These are phyloP conservation scores for Stenichneumon culpator DNA, from an alignment of 2,888 invertebrate genomes.

Conservation along the genomic window DNA sequence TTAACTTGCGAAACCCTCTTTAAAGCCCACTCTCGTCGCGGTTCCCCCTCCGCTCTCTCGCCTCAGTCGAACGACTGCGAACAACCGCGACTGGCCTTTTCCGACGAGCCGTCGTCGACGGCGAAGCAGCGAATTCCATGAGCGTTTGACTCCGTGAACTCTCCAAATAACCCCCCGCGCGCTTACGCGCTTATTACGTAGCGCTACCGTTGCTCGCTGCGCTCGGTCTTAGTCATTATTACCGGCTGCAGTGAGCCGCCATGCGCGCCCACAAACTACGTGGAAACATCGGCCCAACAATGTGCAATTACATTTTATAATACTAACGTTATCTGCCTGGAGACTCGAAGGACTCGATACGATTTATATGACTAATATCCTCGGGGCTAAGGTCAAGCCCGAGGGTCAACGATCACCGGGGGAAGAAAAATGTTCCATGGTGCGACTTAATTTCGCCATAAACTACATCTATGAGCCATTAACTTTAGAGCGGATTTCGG, in stretches of 20 bases:
- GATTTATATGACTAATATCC: neutral
- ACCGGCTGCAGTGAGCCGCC: slow-evolving; percentile 1
- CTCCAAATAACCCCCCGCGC: slow-evolving; percentile 27
- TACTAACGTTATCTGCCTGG: neutral
- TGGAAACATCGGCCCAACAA: slow-evolving; percentile 7
- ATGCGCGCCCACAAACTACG: neutral
- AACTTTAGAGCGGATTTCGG: neutral
- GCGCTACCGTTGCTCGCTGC: slow-evolving; percentile 35
- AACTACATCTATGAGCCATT: neutral
- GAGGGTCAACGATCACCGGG: slow-evolving; percentile 55
- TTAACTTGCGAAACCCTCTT: slow-evolving; percentile 45
- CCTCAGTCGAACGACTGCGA: slow-evolving; percentile 36
- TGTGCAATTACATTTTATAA: neutral
- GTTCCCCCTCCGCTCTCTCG: slow-evolving; percentile 28
- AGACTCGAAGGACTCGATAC: neutral
- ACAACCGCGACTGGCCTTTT: slow-evolving; percentile 52
- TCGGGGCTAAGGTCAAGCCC: slow-evolving; percentile 42
- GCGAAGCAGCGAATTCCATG: slow-evolving; percentile 68
- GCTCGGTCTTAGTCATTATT: neutral
- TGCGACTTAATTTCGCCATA: neutral
- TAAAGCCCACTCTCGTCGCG: slow-evolving; percentile 12
- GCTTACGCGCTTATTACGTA: slow-evolving; percentile 64
- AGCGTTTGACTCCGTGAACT: slow-evolving; percentile 70
- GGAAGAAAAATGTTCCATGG: slow-evolving; percentile 25
- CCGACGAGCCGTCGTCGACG: slow-evolving; percentile 53